Conservation (phyloP, 2,113 vertebrate species). For the Nibea coibor region DNA sequence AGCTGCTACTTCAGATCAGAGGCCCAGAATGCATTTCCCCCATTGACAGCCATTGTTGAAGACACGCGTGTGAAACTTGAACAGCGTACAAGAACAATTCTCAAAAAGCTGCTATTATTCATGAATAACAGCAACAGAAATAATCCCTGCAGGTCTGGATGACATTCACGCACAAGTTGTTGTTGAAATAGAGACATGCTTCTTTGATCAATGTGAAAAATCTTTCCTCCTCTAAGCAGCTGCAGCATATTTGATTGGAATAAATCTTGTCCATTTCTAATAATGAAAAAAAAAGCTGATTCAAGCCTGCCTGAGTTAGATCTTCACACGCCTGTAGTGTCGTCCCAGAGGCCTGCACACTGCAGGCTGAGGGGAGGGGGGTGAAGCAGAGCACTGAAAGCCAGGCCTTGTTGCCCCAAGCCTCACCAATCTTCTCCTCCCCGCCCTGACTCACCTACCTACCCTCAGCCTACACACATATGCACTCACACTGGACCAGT, state of each 20-base stretch:
- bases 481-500: constrained; percentile 30
- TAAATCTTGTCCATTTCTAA: constrained; percentile 14
- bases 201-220: neutral
- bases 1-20: neutral
- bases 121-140: neutral
- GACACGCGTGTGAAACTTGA: neutral
- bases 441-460: constrained; percentile 44
- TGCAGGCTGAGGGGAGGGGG: constrained; percentile 17
- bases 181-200: neutral
- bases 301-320: constrained; percentile 16
- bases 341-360: constrained; percentile 23
- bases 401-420: constrained; percentile 70
- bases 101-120: neutral
- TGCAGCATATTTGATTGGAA: neutral
- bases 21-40: too few species aligned
- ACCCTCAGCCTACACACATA: constrained; percentile 19
- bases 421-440: constrained; percentile 55
- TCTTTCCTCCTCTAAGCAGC: neutral
- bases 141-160: neutral
- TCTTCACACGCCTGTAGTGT: constrained; percentile 42
- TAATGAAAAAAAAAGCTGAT: constrained; percentile 3
- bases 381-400: constrained; percentile 66
- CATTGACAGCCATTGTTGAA: neutral
- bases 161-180: neutral
- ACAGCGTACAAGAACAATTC: neutral